Percentiles rank a stretch among this genome's conserved stretches.
Evolutionary conservation across 2,113 vertebrate genomes (phyloP).

Genomic region (Leptobrachium leishanense): DNA sequence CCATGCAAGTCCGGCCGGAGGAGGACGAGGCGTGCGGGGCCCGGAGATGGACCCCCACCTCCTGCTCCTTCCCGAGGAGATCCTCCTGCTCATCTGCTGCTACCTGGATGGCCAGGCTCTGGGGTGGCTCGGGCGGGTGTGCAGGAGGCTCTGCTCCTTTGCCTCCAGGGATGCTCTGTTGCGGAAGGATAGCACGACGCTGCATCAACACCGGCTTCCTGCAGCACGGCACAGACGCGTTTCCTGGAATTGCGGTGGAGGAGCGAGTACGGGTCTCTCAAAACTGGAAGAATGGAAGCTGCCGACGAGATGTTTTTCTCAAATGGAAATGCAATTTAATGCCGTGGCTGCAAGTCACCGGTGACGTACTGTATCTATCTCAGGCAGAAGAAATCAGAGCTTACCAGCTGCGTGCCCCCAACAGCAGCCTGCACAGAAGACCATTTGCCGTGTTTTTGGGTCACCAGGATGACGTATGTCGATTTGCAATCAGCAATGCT

Average conservation of each 20-base stretch:
- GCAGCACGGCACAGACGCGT: slow-evolving; percentile 83
- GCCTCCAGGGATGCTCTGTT: slow-evolving; percentile 84
- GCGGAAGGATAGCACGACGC: slow-evolving; percentile 83
- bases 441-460: slow-evolving; percentile 82
- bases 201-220: slow-evolving; percentile 89
- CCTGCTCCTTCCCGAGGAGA: slow-evolving; percentile 83
- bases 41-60: slow-evolving; percentile 51
- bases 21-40: neutral
- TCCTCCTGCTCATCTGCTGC: slow-evolving; percentile 86
- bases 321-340: slow-evolving; percentile 84
- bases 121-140: slow-evolving; percentile 85
- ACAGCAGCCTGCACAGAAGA: slow-evolving; percentile 66
- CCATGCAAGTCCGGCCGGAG: neutral
- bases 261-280: slow-evolving; percentile 76
- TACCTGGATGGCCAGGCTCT: slow-evolving; percentile 85
- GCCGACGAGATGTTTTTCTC: slow-evolving; percentile 64
- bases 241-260: slow-evolving; percentile 69
- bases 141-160: slow-evolving; percentile 74
- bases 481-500: slow-evolving; percentile 82
- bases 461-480: slow-evolving; percentile 89
- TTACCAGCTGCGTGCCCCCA: slow-evolving; percentile 69
- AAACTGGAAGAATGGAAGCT: slow-evolving; percentile 75
- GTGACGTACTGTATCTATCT: slow-evolving; percentile 84
- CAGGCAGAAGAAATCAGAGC: slow-evolving; percentile 87
- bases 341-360: slow-evolving; percentile 92